Base-by-base conservation (phyloP, 2,888 invertebrate species). In the Stenodera caucasica region DNA sequence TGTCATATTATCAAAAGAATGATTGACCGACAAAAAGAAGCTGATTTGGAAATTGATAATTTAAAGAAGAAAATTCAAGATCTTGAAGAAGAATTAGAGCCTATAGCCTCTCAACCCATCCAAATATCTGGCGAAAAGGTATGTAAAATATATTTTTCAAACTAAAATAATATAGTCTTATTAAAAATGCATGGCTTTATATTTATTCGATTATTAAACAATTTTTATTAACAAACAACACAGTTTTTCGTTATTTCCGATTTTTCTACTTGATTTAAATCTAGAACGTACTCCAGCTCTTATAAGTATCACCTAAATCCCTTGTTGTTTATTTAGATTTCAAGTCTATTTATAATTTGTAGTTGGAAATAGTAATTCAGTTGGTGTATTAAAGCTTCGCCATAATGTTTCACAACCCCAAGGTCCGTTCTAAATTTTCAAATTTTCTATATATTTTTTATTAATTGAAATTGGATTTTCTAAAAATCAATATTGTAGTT, bases 1-100 rank as follows among this genome's bases (percentile, higher is more conserved):
- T 81, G 79, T 65, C 75, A 78, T 58, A 78, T 81, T 35, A 78
- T 82, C 53, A 78, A 81, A 64, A 74, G 70, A 37, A 75, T 81
- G 72, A 74, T 81, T 49, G 75, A 74, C 15, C 73, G 72, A 40
- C 72, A 73, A 50, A 79, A 76, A 57, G 76, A 73, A 54, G 71
- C 73, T 30, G 74, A 74, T 33, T 75, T 75, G 15, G 77, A 81
- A 63, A 76, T 78, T 23, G 73, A 70, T 4, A 67, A 70, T n/a
- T 66, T 81, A 58, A 77, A 78, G 63, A 66, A 66, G 56, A 71
- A 72, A 54, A 71, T 72, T 59, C 66, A 64, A 57, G 63, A 70
- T 53, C 66, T 77, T 33, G 70, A 72, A 52, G 53, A 59, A 14
- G 71, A 73, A 58, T 64, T 76, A 49, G 74, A 74, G 53, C 66